A percentile compares a stretch with the other conserved stretches of the same genome.
phyloP scores from a whole-genome alignment of 2,888 invertebrate species.

The Ichneumoninae sp. region DNA sequence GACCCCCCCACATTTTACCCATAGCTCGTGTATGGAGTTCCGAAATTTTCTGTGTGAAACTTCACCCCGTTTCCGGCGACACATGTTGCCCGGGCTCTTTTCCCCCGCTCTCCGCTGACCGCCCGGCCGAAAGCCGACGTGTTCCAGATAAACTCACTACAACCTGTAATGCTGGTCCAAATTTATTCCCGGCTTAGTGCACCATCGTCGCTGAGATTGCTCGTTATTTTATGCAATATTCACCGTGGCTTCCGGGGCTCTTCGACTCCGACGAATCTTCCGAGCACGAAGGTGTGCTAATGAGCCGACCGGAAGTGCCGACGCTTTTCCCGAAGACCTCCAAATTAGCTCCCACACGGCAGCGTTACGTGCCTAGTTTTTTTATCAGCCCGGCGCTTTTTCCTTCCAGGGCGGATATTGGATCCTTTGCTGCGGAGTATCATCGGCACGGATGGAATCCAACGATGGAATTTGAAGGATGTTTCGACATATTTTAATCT shows the following conservation, averaged over 20 bases:
- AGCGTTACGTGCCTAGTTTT: not conserved
- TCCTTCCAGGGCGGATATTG: not conserved
- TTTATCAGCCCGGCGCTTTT: not conserved
- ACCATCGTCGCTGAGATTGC: not conserved
- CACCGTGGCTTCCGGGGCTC: not conserved
- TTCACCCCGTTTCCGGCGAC: not conserved
- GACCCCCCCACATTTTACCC: not conserved
- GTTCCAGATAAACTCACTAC: not conserved
- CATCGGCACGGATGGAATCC: not conserved
- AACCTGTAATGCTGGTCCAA: not conserved
- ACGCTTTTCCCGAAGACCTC: not conserved
- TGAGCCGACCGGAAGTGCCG: slow-evolving; percentile 21
- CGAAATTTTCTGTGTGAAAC: not conserved
- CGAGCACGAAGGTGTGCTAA: slow-evolving; percentile 11
- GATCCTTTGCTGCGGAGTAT: not conserved
- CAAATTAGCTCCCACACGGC: not conserved
- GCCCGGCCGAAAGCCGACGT: not conserved
- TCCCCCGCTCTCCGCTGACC: not conserved
- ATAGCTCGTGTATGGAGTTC: not conserved
- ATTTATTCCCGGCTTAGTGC: not conserved
- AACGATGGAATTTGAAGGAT: not conserved
- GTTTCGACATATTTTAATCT: not conserved
- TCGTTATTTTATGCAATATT: slow-evolving; percentile 13
- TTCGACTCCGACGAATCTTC: not conserved
- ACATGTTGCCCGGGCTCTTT: not conserved